Percentiles rank a stretch among this genome's conserved stretches.
phyloP scores from a whole-genome alignment of 2,888 invertebrate species.

The Norana najaformis region DNA sequence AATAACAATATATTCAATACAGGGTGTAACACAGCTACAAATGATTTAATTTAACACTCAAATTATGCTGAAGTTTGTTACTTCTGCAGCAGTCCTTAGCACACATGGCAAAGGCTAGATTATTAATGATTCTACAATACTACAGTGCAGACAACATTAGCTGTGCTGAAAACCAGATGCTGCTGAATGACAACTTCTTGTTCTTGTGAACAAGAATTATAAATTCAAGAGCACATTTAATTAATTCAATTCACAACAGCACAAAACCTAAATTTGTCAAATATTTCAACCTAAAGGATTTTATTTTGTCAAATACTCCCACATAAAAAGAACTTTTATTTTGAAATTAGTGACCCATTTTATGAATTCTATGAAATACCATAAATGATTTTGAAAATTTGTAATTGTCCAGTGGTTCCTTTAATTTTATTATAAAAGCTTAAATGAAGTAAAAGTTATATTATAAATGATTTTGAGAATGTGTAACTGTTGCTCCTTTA shows the following conservation, averaged over 20 bases:
- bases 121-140: neutral
- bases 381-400: neutral
- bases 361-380: neutral
- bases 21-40: neutral
- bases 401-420: neutral
- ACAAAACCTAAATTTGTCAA: neutral
- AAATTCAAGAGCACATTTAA: neutral
- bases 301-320: too few relatives aligned
- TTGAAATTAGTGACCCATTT: too few relatives aligned
- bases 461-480: too few relatives aligned
- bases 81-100: neutral
- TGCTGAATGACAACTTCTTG: neutral
- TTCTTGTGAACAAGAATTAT: neutral
- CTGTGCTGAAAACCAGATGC: slow-evolving; percentile 16
- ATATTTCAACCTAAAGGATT: neutral
- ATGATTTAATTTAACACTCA: neutral
- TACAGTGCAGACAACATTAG: neutral
- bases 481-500: neutral
- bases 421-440: neutral
- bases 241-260: neutral
- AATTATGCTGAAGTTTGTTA: neutral
- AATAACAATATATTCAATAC: neutral
- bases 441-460: too few relatives aligned
- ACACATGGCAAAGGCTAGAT: neutral
- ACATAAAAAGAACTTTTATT: neutral